Percentiles rank a stretch among this genome's conserved stretches.
These are phyloP conservation scores for Heliconius cydno DNA, from an alignment of 2,888 invertebrate species.

Conservation along the genomic window DNA sequence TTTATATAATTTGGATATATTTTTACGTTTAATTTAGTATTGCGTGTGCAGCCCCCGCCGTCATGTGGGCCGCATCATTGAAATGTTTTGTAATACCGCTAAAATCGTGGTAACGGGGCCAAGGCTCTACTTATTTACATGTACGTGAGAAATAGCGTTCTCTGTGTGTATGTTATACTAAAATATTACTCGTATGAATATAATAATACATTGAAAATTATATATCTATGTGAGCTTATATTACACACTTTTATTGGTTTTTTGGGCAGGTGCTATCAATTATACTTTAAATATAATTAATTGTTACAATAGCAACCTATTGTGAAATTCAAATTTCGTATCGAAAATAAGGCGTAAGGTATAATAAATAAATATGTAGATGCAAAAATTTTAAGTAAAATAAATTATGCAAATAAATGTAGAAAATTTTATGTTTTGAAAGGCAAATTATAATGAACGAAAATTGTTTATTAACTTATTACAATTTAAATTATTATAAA, in stretches of 20 bases:
- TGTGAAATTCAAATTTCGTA: background rate
- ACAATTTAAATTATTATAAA: background rate
- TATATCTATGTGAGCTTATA: background rate
- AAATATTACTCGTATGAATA: slow-evolving; percentile 34
- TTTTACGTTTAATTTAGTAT: slow-evolving; percentile 23
- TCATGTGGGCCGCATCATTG: slow-evolving; percentile 65
- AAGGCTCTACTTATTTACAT: slow-evolving; percentile 80
- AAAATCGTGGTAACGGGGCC: slow-evolving; percentile 82
- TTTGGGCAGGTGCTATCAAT: too few relatives aligned
- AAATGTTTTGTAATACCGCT: slow-evolving; percentile 79
- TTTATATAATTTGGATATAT: background rate
- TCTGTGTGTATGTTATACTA: slow-evolving; percentile 45
- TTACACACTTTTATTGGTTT: background rate
- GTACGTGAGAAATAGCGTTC: slow-evolving; percentile 79
- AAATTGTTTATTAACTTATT: background rate
- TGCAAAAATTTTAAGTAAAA: too few relatives aligned
- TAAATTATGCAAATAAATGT: too few relatives aligned
- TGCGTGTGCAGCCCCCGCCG: slow-evolving; percentile 44
- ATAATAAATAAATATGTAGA: too few relatives aligned
- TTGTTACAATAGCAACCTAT: too few relatives aligned
- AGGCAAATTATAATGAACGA: too few relatives aligned
- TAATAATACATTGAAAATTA: slow-evolving; percentile 27
- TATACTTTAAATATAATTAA: too few relatives aligned
- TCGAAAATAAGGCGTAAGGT: background rate
- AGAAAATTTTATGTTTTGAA: too few relatives aligned